Evolutionary conservation across 2,113 vertebrate species (phyloP).

Genomic region (Thermophis baileyi): DNA sequence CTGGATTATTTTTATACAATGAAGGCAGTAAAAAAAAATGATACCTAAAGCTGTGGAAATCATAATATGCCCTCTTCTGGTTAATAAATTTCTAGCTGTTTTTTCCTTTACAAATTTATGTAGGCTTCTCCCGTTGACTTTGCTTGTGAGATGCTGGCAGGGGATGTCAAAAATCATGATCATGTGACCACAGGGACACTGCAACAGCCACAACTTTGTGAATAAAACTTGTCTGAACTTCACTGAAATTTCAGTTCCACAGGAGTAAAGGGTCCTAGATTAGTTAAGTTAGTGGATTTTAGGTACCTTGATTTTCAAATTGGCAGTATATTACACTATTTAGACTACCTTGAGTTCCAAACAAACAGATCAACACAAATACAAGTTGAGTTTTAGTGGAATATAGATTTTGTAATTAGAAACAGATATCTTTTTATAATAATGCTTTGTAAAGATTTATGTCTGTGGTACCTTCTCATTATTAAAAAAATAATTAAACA

Average conservation of each 20-base stretch:
- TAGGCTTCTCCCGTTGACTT: not conserved
- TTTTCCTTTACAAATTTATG: not conserved
- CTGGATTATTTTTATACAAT: not conserved
- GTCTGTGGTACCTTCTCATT: not conserved
- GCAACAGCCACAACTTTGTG: not conserved
- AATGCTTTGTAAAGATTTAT: not conserved
- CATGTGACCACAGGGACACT: not conserved
- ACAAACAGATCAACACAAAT: not conserved
- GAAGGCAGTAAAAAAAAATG: not conserved
- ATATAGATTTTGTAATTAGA: not conserved
- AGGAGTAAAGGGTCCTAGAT: not conserved
- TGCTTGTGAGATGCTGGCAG: not conserved
- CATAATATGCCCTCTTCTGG: not conserved
- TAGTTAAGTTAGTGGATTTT: not conserved
- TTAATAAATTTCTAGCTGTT: not conserved
- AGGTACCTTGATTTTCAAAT: not conserved
- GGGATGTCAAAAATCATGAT: not conserved
- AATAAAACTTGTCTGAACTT: not conserved
- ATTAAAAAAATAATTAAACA: not conserved
- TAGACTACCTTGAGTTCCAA: not conserved
- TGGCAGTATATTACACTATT: not conserved
- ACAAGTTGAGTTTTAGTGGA: not conserved
- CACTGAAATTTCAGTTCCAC: not conserved
- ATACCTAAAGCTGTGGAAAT: not conserved
- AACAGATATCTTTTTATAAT: not conserved